Evolutionary conservation across 2,797 vertebrate species (phyloP), one percentile per base, ranked within the genome.

Genomic region (Sibirionetta formosa): DNA sequence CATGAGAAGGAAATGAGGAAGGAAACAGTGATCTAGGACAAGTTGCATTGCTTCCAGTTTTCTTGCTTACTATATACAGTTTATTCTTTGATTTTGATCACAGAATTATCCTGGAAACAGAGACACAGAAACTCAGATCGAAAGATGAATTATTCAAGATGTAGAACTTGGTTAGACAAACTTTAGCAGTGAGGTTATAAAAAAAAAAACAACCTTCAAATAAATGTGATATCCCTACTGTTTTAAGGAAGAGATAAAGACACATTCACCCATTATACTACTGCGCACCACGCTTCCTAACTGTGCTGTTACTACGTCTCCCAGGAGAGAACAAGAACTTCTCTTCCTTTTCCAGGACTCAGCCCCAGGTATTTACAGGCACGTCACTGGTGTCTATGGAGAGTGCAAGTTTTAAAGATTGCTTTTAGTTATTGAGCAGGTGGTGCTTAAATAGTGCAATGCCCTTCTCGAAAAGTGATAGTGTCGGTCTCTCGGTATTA

Each of bases 81-180:
- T 93, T 88, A 79, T 76, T 82, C 54, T 36, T 63, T 68, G 80
- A 76, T 73, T 88, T 87, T 90, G 91, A 93, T 61, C 66, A 90
- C 35, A 90, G 40, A 90, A 88, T 46, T 75, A 48, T 86, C 54
- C 58, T 57, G n/a, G 81, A 94, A 92, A 92, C 82, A 92, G 33
- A 92, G 66, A 84, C 77, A 89, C 42, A 90, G 78, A 81, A 72
- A 93, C 86, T 84, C 83, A 90, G 69, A 95, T 96, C 83, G 88
- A 95, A 95, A 90, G 50, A 88, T 94, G 7, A 95, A 93, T 94
- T 93, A 96, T 95, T 92, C 57, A 95, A 70, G 63, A 87, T 4
- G 18, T 31, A 76, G 78, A 29, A 31, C 36, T 90, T 88, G 58
- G 50, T 83, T 94, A 86, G 88, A 92, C 61, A 93, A 90, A 90